Conservation (phyloP, 2,113 vertebrate genomes). For the Mustelus asterias region DNA sequence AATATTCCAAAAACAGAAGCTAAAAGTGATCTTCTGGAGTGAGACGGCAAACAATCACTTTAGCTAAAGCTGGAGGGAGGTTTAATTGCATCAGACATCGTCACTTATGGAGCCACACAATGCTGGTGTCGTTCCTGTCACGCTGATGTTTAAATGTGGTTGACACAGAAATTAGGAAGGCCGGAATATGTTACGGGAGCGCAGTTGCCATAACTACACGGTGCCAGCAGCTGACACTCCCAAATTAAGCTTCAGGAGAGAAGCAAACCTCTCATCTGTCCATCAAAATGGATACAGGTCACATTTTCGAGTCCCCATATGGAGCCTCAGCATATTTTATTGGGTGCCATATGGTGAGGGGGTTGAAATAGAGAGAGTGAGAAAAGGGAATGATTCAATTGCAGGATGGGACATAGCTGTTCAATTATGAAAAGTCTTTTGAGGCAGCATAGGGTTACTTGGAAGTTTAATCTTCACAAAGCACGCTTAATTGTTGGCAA, state of each 20-base stretch:
- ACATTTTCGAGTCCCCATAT: constrained; percentile 77
- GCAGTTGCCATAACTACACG: constrained; percentile 72
- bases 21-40: constrained; percentile 76
- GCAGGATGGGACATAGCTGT: background rate
- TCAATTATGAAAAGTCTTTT: background rate
- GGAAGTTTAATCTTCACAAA: background rate
- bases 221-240: constrained; percentile 69
- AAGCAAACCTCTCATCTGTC: constrained; percentile 75
- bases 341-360: constrained; percentile 72
- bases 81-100: constrained; percentile 58
- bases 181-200: constrained; percentile 57
- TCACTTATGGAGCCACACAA: constrained; percentile 52
- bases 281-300: constrained; percentile 77
- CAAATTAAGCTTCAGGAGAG: constrained; percentile 66
- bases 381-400: constrained; percentile 46
- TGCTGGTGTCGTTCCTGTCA: constrained; percentile 46
- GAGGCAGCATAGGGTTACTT: background rate
- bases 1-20: constrained; percentile 75
- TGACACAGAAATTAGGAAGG: constrained; percentile 35
- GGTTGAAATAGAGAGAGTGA: constrained; percentile 50
- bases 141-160: constrained; percentile 29
- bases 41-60: constrained; percentile 71
- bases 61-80: constrained; percentile 55
- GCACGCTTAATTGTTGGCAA: background rate
- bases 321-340: constrained; percentile 74